Evolutionary conservation across 2,888 invertebrate species (phyloP), one percentile per base, ranked within the genome.

Genomic region (Rhingia campestris): DNA sequence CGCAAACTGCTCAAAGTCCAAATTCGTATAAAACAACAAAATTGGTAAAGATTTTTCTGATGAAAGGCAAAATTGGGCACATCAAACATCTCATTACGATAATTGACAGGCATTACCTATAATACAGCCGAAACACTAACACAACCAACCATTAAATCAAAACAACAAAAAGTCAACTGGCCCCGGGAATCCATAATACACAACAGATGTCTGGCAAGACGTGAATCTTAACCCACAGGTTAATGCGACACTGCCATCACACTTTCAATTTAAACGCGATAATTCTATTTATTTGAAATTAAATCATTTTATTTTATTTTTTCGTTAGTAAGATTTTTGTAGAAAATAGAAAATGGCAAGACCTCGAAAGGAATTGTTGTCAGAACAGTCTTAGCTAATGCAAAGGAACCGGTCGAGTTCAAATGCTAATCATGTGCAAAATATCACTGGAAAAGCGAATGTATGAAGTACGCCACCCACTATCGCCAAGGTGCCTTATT

Each of bases 401-500:
- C 75, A 70, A 43, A 43, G 66, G 30, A 30, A 14, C 39, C 51
- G 4, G 22, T 53, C 35, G 49, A 49, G 64, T 56, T 47, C 35
- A 6, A 41, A 9, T 22, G 47, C 49, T 30, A 22, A 22, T 30
- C 49, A 58, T 58, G 1, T 22, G 22, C 22, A 22, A 22, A 22
- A 22, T 22, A 22, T 22, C 22, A 22, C 22, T 22, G 22, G 22
- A 22, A 2, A 22, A 22, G 22, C 22, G 22, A 22, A 2, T 22
- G 22, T 1, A 22, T 22, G 22, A 10, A 49, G 22, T 35, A 7
- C 47, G 82, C 80, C 54, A 77, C 86, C 86, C 86, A 47, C 89
- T 90, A 90, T 80, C 91, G 88, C 90, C 90, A 90, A 51, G 90
- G 90, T 79, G 89, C 88, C 87, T 91, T 91, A 86, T 89, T 90